Evolutionary conservation across 2,888 invertebrate species (phyloP), one percentile per base, ranked within the genome.

Genomic region (Pegoplata infirma): DNA sequence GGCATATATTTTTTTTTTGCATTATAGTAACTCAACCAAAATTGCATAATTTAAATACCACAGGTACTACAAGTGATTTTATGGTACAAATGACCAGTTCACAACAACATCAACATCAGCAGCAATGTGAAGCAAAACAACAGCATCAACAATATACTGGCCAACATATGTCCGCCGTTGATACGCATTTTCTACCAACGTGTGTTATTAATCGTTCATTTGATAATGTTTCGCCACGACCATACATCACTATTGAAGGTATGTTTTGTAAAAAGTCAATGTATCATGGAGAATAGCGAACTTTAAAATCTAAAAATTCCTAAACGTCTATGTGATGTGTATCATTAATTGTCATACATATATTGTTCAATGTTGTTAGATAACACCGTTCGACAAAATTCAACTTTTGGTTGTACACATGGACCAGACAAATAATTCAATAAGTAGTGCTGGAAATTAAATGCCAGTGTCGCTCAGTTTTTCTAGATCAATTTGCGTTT

Each of bases 211-310:
- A 84, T 84, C 88, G 88, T 23, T 84, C 84, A 68, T 88, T 86
- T 77, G 87, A 88, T 78, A 89, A 88, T 84, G 86, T 85, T 8
- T 88, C 89, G 66, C 88, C 89, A 71, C 88, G 88, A 75, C 89
- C 87, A 71, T 87, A 88, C 69, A 77, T 83, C 59, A 64, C 76
- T 10, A 85, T 87, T 66, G 87, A 87, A 87, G 87, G 87, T 87
- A 85, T 75, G 85, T 81, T 81, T 44, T 17, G n/a, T n/a, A n/a
- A 49, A 73, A 64, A 59, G 12, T 25, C 25, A 53, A 25, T 53
- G 51, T 25, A 23, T 25, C 51, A 25, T n/a, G n/a, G 25, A 25
- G n/a, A 8, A 16, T 47, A n/a, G 12, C 12, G n/a, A n/a, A n/a
- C n/a, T n/a, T n/a, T n/a, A n/a, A n/a, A n/a, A n/a, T n/a, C n/a